Percentiles rank a stretch among this genome's conserved stretches.
Conservation (phyloP, 2,113 vertebrate genomes). For the Chlamydotis undulata region DNA sequence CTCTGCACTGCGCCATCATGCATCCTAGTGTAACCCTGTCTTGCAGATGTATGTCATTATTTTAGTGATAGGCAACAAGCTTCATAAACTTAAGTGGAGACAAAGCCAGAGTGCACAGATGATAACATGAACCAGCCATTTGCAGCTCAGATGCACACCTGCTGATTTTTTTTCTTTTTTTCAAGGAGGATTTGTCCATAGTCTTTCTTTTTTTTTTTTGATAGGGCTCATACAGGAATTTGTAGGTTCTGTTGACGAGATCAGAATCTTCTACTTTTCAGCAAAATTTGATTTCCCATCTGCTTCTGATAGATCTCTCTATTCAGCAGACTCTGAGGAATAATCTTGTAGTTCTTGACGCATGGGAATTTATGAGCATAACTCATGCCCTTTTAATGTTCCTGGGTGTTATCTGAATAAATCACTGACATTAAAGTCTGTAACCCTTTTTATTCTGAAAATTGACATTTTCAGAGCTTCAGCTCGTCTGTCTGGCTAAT, state of each 20-base stretch:
- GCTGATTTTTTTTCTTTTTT: neutral
- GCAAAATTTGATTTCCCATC: constrained; percentile 25
- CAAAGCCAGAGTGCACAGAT: neutral
- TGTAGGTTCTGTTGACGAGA: neutral
- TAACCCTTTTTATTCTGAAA: constrained; percentile 21
- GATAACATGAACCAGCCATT: neutral
- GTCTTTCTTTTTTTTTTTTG: neutral
- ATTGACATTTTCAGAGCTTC: constrained; percentile 16
- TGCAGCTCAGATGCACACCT: neutral
- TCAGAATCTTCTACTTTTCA: constrained; percentile 2
- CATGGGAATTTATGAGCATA: neutral
- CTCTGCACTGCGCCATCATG: neutral
- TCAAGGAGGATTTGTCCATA: neutral
- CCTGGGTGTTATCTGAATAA: constrained; percentile 21
- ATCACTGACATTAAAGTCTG: constrained; percentile 27
- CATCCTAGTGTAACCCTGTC: neutral
- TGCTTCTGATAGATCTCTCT: constrained; percentile 20
- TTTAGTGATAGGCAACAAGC: neutral
- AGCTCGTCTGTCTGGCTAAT: neutral
- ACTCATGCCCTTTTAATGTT: constrained; percentile 36
- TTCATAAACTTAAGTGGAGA: neutral
- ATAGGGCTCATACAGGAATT: neutral
- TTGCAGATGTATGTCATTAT: neutral
- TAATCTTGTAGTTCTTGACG: neutral
- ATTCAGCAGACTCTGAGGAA: neutral